phyloP scores from a whole-genome alignment of 2,797 vertebrate genomes.

The Pangasius djambal region DNA sequence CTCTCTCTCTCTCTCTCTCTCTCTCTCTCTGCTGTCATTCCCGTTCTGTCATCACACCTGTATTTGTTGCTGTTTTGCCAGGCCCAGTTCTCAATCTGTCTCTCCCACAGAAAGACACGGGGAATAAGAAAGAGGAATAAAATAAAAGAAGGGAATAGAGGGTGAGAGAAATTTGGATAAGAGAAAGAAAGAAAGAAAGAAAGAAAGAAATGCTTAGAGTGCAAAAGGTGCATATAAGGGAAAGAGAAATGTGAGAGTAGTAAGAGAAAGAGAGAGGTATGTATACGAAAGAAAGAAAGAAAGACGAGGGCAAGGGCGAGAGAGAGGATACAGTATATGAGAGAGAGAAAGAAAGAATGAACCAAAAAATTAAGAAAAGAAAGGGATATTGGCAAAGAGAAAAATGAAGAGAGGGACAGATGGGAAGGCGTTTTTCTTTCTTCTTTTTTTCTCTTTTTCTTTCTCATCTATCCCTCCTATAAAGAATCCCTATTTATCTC shows the following conservation, averaged over 20 bases:
- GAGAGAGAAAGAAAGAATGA: too few species aligned
- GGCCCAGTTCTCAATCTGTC: background rate
- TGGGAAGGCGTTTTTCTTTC: background rate
- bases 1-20: conserved; percentile 12
- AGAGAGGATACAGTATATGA: background rate
- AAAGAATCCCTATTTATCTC: background rate
- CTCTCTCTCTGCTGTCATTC: background rate
- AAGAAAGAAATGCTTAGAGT: background rate
- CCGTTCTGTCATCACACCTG: conserved; percentile 10
- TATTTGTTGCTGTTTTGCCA: conserved; percentile 9
- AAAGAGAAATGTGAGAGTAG: background rate
- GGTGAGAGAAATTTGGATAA: background rate
- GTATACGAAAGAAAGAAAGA: background rate
- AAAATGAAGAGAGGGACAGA: background rate
- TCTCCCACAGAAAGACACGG: background rate
- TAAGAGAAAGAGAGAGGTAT: too few species aligned
- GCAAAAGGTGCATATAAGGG: background rate
- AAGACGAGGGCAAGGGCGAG: too few species aligned
- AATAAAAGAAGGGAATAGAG: background rate
- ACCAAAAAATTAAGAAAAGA: background rate
- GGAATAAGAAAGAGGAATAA: background rate
- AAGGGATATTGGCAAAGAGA: background rate
- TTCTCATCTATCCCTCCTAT: background rate
- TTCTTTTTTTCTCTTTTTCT: background rate
- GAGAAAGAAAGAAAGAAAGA: background rate